A percentile compares a stretch with the other conserved stretches of the same genome.
Conservation (phyloP, 2,888 invertebrate species). For the Mesopsocus fuscifrons region DNA sequence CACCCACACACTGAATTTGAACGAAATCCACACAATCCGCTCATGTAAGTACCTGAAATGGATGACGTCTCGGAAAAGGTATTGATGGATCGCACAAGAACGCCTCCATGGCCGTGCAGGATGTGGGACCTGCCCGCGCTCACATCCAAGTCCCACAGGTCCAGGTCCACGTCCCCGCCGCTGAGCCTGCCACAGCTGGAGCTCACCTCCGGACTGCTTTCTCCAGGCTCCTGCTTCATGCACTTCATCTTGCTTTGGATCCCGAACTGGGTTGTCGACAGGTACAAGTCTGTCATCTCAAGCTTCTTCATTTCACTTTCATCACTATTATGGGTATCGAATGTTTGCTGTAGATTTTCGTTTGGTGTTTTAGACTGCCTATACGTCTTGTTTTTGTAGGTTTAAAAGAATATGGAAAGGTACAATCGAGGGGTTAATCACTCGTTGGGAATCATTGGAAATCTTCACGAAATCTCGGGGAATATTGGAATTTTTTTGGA, state of each 20-base stretch:
- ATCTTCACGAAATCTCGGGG: no score
- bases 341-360: no score
- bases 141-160: slow-evolving; percentile 57
- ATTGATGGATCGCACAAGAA: slow-evolving; percentile 1
- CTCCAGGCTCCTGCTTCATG: slow-evolving; percentile 29
- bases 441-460: no score
- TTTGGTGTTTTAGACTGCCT: no score
- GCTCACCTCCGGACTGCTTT: slow-evolving; percentile 56
- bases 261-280: slow-evolving; percentile 6
- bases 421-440: no score
- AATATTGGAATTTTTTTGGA: no score
- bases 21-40: no score
- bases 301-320: slow-evolving; percentile 4
- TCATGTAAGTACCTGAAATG: slow-evolving; percentile 8
- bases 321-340: no score
- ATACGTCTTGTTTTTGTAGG: no score
- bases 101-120: slow-evolving; percentile 8
- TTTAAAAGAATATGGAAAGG: no score
- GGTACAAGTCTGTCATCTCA: slow-evolving; percentile 5
- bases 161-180: slow-evolving; percentile 46
- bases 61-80: slow-evolving; percentile 6
- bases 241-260: slow-evolving; percentile 4
- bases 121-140: slow-evolving; percentile 24
- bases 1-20: no score
- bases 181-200: slow-evolving; percentile 33